Base-by-base conservation (phyloP, 2,797 vertebrate genomes). In the Scleropages formosus region DNA sequence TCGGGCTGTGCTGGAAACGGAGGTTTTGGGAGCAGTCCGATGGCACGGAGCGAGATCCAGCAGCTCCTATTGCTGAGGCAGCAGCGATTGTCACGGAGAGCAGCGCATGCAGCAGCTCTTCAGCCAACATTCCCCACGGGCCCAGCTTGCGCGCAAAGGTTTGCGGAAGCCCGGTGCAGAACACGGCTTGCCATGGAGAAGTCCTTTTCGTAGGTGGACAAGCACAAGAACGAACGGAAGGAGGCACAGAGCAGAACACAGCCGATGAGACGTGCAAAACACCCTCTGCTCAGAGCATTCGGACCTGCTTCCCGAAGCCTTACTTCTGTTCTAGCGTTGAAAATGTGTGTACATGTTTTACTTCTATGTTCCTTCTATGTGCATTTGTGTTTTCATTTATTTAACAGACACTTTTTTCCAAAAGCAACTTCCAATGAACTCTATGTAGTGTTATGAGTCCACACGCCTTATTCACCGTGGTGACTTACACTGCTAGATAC, bases 311-410 rank as follows among this genome's bases (percentile, higher is more conserved):
- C 4, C 46, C 20, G 49, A 70, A 70, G 22, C 69, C 31, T 49
- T 65, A 11, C 73, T 46, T 49, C 4, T 62, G 63, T 56, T 73
- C 22, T 73, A 56, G 73, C 15, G 74, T 67, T 76, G 77, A 51
- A 47, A 44, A 31, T 72, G 47, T 72, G 18, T 16, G 26, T 72
- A 60, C 58, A 20, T 73, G 26, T 70, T 10, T 15, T 13, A 70
- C 13, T 61, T 20, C 61, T 47, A 12, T 51, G 51, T 13, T 4
- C 7, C 46, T 70, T 22, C 20, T 70, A 70, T 22, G n/a, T 53
- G n/a, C 53, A 44, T 53, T 70, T 53, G 47, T 15, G 18, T 59
- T 13, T 31, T 56, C 60, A 47, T n/a, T n/a, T n/a, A n/a, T n/a
- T n/a, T n/a, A n/a, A n/a, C n/a, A n/a, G n/a, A n/a, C n/a, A n/a